Percentiles rank a stretch among this genome's conserved stretches.
These are phyloP conservation scores for Ormyrus rosae DNA, from an alignment of 2,888 invertebrate species.

Conservation along the genomic window DNA sequence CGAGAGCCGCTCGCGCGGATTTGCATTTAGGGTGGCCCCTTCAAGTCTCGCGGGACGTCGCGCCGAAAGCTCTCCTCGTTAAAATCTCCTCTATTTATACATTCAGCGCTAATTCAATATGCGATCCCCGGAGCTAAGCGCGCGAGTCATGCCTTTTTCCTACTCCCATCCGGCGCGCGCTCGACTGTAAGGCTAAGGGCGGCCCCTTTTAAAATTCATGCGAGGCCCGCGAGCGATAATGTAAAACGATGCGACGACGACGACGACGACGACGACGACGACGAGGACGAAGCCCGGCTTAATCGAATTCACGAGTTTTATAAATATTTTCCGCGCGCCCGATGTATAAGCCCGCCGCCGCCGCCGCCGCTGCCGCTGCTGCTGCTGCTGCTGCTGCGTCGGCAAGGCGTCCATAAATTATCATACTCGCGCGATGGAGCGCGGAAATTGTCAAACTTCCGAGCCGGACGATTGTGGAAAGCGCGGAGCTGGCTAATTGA, in stretches of 20 bases:
- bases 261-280: neutral
- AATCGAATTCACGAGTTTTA: conserved; percentile 47
- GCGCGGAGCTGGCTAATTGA: conserved; percentile 36
- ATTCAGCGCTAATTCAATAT: conserved; percentile 63
- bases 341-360: neutral
- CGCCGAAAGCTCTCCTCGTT: conserved; percentile 51
- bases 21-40: conserved; percentile 44
- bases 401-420: conserved; percentile 25
- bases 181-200: neutral
- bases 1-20: conserved; percentile 26
- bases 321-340: conserved; percentile 32
- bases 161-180: neutral
- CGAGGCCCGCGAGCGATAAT: neutral
- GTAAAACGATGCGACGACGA: neutral
- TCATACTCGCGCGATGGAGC: neutral
- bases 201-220: conserved; percentile 36
- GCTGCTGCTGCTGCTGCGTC: neutral
- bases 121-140: conserved; percentile 51
- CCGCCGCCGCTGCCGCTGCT: neutral
- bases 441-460: conserved; percentile 42
- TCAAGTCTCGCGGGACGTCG: conserved; percentile 7
- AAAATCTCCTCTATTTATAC: conserved; percentile 61
- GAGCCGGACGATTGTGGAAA: neutral
- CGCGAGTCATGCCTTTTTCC: conserved; percentile 29
- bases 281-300: neutral